Evolutionary conservation across 2,113 vertebrate genomes (phyloP).

Genomic region (Psophia crepitans): DNA sequence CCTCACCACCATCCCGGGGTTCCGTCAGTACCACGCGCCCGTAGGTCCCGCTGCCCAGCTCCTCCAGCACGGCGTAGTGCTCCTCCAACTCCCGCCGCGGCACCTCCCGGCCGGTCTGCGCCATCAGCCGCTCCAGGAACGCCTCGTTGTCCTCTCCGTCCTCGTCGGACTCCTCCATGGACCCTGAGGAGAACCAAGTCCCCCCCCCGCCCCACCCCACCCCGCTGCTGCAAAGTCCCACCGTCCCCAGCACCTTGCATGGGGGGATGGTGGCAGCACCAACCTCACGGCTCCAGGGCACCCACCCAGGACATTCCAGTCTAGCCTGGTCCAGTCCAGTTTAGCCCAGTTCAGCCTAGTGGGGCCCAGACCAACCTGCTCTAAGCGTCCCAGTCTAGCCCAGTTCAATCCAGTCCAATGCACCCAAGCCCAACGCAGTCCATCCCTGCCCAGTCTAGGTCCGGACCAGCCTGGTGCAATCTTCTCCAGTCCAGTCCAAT

Average conservation of each 20-base stretch:
- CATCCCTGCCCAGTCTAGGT: too few species aligned
- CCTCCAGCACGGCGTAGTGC: conserved; percentile 81
- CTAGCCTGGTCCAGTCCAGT: neutral
- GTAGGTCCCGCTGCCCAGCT: conserved; percentile 87
- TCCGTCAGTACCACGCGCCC: conserved; percentile 87
- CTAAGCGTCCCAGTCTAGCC: neutral
- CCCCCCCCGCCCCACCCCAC: too few species aligned
- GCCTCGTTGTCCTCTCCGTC: conserved; percentile 60
- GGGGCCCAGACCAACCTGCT: neutral
- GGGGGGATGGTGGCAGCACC: neutral
- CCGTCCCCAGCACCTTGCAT: neutral
- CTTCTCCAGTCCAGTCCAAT: neutral
- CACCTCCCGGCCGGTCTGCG: conserved; percentile 78
- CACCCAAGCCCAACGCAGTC: too few species aligned
- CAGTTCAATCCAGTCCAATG: neutral
- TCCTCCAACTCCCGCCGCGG: conserved; percentile 74
- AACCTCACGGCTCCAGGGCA: neutral
- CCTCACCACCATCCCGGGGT: conserved; percentile 67
- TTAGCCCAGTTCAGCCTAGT: neutral
- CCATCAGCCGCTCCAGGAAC: conserved; percentile 82
- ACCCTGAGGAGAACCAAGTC: neutral
- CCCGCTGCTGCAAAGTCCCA: neutral
- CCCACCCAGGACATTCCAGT: neutral
- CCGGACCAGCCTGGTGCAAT: neutral
- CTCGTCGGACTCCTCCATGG: neutral